phyloP scores from a whole-genome alignment of 2,797 vertebrate species.

The Gymnoscopelus braueri region DNA sequence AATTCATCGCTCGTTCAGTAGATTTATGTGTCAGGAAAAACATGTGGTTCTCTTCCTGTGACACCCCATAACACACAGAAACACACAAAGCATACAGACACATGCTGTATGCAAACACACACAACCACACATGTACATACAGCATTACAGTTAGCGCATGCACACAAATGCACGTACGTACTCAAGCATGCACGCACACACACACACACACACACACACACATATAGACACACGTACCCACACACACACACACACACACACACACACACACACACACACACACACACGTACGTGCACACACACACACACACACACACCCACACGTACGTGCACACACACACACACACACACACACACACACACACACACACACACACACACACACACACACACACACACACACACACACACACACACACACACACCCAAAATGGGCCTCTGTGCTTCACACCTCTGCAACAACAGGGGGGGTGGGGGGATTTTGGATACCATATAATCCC shows the following conservation, averaged over 20 bases:
- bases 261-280: slow-evolving; percentile 1
- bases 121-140: background rate
- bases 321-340: background rate
- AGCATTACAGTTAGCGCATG: background rate
- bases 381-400: background rate
- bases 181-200: background rate
- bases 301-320: background rate
- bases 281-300: background rate
- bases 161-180: background rate
- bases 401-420: background rate
- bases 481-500: too few relatives aligned
- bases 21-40: slow-evolving; percentile 43
- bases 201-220: background rate
- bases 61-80: background rate
- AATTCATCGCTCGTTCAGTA: slow-evolving; percentile 32
- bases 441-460: slow-evolving; percentile 25
- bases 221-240: background rate
- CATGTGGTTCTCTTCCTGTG: slow-evolving; percentile 22
- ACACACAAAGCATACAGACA: background rate
- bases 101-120: background rate
- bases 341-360: background rate
- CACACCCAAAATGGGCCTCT: slow-evolving; percentile 28
- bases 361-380: background rate
- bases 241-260: slow-evolving; percentile 11
- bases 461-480: too few relatives aligned